phyloP scores from a whole-genome alignment of 2,797 vertebrate species.

The Clarias fuscus region DNA sequence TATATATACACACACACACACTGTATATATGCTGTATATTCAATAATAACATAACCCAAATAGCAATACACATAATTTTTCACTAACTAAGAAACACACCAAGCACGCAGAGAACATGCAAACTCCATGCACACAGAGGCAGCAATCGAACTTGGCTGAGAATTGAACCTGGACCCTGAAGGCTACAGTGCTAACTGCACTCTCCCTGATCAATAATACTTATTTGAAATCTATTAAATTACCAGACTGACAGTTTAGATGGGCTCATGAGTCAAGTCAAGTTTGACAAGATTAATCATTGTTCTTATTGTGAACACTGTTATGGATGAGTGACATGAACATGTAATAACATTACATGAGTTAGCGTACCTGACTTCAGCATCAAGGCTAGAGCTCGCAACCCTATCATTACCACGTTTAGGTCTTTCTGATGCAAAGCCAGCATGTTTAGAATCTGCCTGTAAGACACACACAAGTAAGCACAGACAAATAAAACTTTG shows the following conservation, averaged over 20 bases:
- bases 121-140: too few relatives aligned
- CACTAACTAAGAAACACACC: neutral
- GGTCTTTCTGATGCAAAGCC: conserved; percentile 73
- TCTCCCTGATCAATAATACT: neutral
- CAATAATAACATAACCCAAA: neutral
- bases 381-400: conserved; percentile 85
- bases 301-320: neutral
- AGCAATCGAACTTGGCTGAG: too few relatives aligned
- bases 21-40: neutral
- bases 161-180: too few relatives aligned
- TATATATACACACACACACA: too few relatives aligned
- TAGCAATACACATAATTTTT: neutral
- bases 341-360: neutral
- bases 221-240: neutral
- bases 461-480: conserved; percentile 9
- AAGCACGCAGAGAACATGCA: too few relatives aligned
- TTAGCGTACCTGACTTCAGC: conserved; percentile 83
- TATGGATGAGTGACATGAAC: neutral
- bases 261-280: neutral
- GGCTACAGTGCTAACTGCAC: too few relatives aligned
- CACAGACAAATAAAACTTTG: neutral
- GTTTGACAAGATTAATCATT: neutral
- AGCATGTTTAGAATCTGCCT: conserved; percentile 90
- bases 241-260: neutral
- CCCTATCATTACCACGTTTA: conserved; percentile 74